Percentiles rank a stretch among this genome's conserved stretches.
Conservation (phyloP, 2,113 vertebrate species). For the Eleginops maclovinus region DNA sequence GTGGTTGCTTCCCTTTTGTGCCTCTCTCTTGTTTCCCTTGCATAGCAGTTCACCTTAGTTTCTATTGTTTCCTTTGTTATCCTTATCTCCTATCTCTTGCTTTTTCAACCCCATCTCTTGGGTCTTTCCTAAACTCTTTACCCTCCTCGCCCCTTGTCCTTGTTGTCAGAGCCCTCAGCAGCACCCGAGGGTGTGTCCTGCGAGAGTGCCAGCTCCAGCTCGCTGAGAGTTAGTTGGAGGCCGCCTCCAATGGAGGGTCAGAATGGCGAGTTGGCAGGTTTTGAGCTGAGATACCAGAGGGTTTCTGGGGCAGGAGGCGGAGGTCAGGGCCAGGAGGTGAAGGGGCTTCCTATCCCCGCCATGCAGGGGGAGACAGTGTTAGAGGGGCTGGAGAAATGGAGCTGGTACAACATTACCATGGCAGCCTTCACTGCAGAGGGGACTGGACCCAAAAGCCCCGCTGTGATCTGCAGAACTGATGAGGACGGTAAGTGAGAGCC, state of each 20-base stretch:
- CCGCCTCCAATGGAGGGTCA: conserved; percentile 90
- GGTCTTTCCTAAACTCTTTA: conserved; percentile 61
- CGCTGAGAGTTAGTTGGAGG: conserved; percentile 95
- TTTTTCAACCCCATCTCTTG: conserved; percentile 69
- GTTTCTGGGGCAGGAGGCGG: conserved; percentile 86
- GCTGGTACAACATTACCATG: conserved; percentile 90
- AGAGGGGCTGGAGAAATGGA: conserved; percentile 94
- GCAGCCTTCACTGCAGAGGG: conserved; percentile 90
- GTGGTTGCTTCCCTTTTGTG: conserved; percentile 35
- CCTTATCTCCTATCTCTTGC: conserved; percentile 76
- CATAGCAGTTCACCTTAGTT: conserved; percentile 57
- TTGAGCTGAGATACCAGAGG: conserved; percentile 91
- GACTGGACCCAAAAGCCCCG: conserved; percentile 89
- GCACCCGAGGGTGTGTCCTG: conserved; percentile 94
- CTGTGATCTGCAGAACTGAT: conserved; percentile 90
- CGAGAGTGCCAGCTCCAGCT: conserved; percentile 91
- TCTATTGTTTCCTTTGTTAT: conserved; percentile 72
- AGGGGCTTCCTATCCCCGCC: conserved; percentile 88
- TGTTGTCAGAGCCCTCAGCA: conserved; percentile 93
- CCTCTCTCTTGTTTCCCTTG: conserved; percentile 49
- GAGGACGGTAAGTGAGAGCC: conserved; percentile 88
- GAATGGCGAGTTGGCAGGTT: conserved; percentile 91
- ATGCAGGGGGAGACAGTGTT: conserved; percentile 86
- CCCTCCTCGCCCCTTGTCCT: conserved; percentile 74
- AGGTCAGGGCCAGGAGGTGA: conserved; percentile 74